These are phyloP conservation scores for Avahi laniger DNA, from an alignment of 2,797 vertebrate species.

Conservation along the genomic window DNA sequence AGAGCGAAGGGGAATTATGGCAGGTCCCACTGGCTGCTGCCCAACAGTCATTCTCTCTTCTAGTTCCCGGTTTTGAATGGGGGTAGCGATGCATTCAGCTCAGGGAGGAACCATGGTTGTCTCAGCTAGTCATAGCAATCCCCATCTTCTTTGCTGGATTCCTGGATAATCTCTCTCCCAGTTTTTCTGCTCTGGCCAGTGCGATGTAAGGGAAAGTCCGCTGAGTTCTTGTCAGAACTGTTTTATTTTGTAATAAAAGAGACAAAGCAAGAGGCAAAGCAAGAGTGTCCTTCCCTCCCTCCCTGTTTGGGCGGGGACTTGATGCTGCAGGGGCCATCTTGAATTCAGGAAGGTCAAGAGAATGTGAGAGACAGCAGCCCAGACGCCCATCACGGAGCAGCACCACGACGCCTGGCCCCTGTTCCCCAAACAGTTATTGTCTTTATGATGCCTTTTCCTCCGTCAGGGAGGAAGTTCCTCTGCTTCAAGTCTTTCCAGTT, in stretches of 20 bases:
- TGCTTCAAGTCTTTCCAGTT: background rate
- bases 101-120: background rate
- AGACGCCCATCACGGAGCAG: background rate
- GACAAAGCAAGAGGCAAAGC: background rate
- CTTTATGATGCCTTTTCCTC: background rate
- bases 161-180: background rate
- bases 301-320: background rate
- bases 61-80: background rate
- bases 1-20: background rate
- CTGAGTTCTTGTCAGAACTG: background rate
- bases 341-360: background rate
- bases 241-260: slow-evolving; percentile 29
- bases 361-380: background rate
- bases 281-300: background rate
- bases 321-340: background rate
- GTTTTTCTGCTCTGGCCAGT: background rate
- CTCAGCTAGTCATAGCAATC: background rate
- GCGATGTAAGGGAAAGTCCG: background rate
- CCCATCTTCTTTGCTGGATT: background rate
- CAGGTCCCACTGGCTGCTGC: background rate
- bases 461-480: background rate
- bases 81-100: background rate
- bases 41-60: background rate
- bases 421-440: background rate
- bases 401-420: background rate